These are phyloP conservation scores for Gallinago nigripennis DNA, from an alignment of 2,797 vertebrate genomes.

Conservation along the genomic window DNA sequence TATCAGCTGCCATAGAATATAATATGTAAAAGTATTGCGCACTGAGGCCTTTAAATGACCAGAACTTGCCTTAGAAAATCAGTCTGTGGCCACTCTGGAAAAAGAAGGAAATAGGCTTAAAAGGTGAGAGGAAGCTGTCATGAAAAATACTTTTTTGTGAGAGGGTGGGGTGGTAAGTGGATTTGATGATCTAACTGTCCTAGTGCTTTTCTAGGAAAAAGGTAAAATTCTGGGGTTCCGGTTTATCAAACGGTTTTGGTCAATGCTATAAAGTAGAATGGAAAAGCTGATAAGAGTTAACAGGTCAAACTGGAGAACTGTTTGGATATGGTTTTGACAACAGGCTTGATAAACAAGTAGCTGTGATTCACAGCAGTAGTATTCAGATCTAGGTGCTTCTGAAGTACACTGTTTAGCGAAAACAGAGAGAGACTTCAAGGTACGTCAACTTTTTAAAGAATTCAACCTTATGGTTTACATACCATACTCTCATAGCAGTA, in stretches of 20 bases:
- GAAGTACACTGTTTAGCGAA: neutral
- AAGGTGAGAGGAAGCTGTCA: neutral
- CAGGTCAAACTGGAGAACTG: neutral
- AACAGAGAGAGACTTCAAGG: neutral
- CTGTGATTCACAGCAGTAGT: neutral
- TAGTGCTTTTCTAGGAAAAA: neutral
- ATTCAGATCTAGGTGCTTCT: neutral
- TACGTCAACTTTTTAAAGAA: neutral
- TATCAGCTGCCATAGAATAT: neutral
- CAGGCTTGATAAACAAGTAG: neutral
- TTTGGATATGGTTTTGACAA: neutral
- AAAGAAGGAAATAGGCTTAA: neutral
- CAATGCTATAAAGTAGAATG: neutral
- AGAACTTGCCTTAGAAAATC: neutral
- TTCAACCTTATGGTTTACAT: neutral
- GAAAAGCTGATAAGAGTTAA: neutral
- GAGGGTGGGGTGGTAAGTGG: rapidly evolving
- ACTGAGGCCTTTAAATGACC: neutral
- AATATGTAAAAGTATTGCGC: neutral
- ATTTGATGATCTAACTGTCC: neutral
- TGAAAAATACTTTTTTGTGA: neutral
- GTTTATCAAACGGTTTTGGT: neutral
- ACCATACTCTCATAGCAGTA: neutral
- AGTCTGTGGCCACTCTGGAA: neutral
- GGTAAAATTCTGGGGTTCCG: neutral